Base-by-base conservation (phyloP, 2,797 vertebrate species). In the Takifugu ocellatus region DNA sequence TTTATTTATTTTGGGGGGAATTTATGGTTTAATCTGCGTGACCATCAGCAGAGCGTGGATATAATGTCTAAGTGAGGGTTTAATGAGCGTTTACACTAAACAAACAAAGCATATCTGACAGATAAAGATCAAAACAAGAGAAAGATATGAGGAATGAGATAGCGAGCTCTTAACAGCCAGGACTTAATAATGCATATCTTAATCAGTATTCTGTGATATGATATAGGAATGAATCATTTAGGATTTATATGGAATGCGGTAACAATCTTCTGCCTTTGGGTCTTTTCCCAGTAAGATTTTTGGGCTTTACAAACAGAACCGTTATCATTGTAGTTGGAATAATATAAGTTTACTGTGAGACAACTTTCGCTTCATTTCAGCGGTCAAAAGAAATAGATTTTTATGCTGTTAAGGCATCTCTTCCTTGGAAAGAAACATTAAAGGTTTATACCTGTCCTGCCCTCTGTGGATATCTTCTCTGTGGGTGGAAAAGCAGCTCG, bases 71-170 rank as follows among this genome's bases (percentile, higher is more conserved):
- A 78, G 86, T 72, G 0, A 72, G 56, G 71, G 83, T 88, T 88
- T 89, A 88, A 88, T 88, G 81, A 89, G 82, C 58, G 64, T 87
- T 90, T 78, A 78, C 25, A 15, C n/a, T 46, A 72, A 83, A 78
- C 79, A 84, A 80, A 82, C 74, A 79, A 56, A 77, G 70, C 74
- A 80, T 75, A 80, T 79, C 69, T 75, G 63, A 79, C 64, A 73
- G 75, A 63, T 78, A 66, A 55, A 69, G 65, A 82, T 86, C 67
- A 79, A 75, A 81, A 70, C 70, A 54, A 61, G 60, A 16, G 21
- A 5, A 5, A 2, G 7, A 46, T 17, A n/a, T 6, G 43, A 61
- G 56, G 56, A 61, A 72, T 77, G 68, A 51, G 48, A 63, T 51
- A 57, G 3, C 26, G 46, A 25, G 39, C 49, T 64, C 15, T 58